These are phyloP conservation scores for Xestoiulus laeticollis DNA, from an alignment of 2,888 invertebrate genomes.

Conservation along the genomic window DNA sequence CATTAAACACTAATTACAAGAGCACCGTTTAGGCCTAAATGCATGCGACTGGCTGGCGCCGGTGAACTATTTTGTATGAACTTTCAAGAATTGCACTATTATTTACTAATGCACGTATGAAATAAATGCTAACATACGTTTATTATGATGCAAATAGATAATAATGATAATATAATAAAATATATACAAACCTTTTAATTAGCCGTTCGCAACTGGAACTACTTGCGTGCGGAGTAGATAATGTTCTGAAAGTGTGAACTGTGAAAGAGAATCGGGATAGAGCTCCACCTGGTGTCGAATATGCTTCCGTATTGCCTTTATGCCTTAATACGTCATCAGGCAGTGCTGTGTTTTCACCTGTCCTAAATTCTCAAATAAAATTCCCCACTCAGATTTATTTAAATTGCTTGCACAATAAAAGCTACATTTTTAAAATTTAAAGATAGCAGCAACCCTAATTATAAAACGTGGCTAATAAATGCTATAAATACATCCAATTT, in stretches of 20 bases:
- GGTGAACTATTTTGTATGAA: not conserved
- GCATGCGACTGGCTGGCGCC: conserved; percentile 1
- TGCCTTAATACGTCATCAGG: no score
- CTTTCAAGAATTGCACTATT: not conserved
- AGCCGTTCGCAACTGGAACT: not conserved
- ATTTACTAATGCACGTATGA: not conserved
- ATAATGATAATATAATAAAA: not conserved
- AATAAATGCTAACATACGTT: not conserved
- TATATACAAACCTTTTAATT: not conserved
- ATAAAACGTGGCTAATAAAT: not conserved
- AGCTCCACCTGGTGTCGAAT: not conserved
- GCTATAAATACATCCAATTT: not conserved
- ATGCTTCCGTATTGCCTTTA: not conserved
- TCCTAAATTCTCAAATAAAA: not conserved
- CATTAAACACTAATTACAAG: not conserved
- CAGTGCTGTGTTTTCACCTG: not conserved
- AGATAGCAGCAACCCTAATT: not conserved
- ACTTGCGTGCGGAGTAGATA: not conserved
- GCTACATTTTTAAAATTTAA: not conserved
- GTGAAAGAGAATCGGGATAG: not conserved
- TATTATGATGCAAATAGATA: not conserved
- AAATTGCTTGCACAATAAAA: not conserved
- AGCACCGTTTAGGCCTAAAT: not conserved
- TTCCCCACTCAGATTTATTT: not conserved
- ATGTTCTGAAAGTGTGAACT: not conserved